Conservation (phyloP, 2,113 vertebrate genomes). For the Orthochromis malagaraziensis region DNA sequence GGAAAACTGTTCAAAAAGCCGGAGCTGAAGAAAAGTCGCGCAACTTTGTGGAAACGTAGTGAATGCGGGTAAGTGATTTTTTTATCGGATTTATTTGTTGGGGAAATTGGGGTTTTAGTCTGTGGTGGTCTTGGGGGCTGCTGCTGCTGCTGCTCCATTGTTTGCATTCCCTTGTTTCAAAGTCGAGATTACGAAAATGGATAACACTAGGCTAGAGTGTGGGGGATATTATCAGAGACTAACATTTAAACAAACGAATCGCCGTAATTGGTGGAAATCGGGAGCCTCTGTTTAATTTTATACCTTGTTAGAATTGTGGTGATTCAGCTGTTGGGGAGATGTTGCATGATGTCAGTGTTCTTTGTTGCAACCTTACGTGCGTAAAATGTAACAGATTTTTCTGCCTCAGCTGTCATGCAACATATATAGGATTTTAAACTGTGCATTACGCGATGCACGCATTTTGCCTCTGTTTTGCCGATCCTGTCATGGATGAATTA, state of each 20-base stretch:
- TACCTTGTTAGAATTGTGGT: constrained; percentile 33
- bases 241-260: neutral
- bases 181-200: neutral
- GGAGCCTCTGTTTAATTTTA: neutral
- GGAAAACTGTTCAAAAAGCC: constrained; percentile 4
- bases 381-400: constrained; percentile 34
- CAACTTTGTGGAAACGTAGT: constrained; percentile 60
- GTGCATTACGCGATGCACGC: neutral
- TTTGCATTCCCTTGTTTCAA: constrained; percentile 60
- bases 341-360: constrained; percentile 65
- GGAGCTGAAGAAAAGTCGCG: constrained; percentile 50
- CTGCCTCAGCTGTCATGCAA: constrained; percentile 24
- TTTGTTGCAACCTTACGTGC: constrained; percentile 71
- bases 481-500: constrained; percentile 1
- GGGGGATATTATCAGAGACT: neutral
- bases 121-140: constrained; percentile 27
- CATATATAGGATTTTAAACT: neutral
- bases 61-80: constrained; percentile 65
- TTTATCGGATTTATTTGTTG: constrained; percentile 19
- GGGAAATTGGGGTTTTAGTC: constrained; percentile 7
- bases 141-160: constrained; percentile 62
- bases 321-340: constrained; percentile 50
- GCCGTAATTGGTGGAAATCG: neutral
- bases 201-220: neutral
- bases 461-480: neutral